These are phyloP conservation scores for Phrynosoma blainvillii DNA, from an alignment of 2,113 vertebrate species.

Conservation along the genomic window DNA sequence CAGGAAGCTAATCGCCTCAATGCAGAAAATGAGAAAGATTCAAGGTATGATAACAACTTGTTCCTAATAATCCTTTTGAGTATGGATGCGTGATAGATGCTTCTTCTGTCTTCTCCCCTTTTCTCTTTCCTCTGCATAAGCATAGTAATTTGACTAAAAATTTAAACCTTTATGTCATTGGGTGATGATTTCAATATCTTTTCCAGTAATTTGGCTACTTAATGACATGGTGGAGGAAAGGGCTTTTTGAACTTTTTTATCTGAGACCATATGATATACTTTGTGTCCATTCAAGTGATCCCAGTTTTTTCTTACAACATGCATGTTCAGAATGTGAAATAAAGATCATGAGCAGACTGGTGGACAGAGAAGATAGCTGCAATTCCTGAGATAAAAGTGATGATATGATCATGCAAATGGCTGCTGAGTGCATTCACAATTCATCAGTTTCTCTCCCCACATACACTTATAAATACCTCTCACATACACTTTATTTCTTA, in stretches of 20 bases:
- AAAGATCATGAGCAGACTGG: neutral
- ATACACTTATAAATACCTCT: neutral
- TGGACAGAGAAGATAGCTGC: neutral
- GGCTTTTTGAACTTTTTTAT: neutral
- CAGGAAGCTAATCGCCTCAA: conserved; percentile 96
- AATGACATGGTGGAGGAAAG: neutral
- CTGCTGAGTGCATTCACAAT: neutral
- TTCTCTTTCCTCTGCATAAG: neutral
- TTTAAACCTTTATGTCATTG: neutral
- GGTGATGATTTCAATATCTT: neutral
- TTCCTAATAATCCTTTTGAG: neutral
- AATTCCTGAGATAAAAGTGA: neutral
- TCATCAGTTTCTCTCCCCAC: neutral
- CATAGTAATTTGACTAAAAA: neutral
- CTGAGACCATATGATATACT: neutral
- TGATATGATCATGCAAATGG: neutral
- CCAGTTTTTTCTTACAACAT: neutral
- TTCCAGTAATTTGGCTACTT: neutral
- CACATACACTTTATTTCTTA: neutral
- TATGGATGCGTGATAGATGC: neutral
- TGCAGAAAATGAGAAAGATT: conserved; percentile 97
- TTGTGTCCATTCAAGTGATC: neutral
- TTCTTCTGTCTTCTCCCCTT: neutral
- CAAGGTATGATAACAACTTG: conserved; percentile 76
- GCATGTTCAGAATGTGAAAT: neutral